phyloP scores from a whole-genome alignment of 2,113 vertebrate genomes.

The Rhinogobius similis region DNA sequence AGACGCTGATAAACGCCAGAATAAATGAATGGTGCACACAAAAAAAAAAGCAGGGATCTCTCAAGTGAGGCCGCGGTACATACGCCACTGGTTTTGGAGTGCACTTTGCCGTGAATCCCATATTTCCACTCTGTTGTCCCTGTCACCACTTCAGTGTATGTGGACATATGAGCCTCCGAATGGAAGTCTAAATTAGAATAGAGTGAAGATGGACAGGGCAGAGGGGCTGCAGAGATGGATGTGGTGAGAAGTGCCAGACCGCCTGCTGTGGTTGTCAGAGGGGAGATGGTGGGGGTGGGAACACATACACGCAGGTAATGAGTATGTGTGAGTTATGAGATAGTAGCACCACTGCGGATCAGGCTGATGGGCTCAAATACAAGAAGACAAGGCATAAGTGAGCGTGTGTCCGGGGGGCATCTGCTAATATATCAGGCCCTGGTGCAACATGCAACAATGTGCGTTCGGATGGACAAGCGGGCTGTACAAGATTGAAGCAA shows the following conservation, averaged over 20 bases:
- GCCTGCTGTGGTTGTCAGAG: constrained; percentile 33
- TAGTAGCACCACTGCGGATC: constrained; percentile 12
- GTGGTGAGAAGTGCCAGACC: constrained; percentile 6
- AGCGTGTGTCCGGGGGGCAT: background rate
- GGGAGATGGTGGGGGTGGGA: constrained; percentile 30
- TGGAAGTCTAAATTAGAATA: constrained; percentile 33
- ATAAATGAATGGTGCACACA: background rate
- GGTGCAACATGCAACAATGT: constrained; percentile 2
- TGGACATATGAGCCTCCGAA: constrained; percentile 19
- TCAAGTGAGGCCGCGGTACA: background rate
- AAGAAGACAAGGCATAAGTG: constrained; percentile 10
- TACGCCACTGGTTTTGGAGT: background rate
- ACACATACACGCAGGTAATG: constrained; percentile 25
- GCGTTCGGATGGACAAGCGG: constrained; percentile 24
- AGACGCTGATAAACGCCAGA: background rate
- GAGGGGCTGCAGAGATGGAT: background rate
- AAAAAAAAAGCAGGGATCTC: background rate
- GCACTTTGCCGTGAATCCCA: constrained; percentile 2
- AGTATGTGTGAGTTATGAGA: constrained; percentile 19
- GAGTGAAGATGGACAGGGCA: constrained; percentile 20
- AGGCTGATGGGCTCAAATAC: constrained; percentile 12
- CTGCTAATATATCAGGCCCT: constrained; percentile 12
- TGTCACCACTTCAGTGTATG: background rate
- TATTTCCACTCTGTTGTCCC: constrained; percentile 1
- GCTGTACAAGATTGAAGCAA: constrained; percentile 1